phyloP scores from a whole-genome alignment of 2,113 vertebrate genomes.

The Apodemus sylvaticus region DNA sequence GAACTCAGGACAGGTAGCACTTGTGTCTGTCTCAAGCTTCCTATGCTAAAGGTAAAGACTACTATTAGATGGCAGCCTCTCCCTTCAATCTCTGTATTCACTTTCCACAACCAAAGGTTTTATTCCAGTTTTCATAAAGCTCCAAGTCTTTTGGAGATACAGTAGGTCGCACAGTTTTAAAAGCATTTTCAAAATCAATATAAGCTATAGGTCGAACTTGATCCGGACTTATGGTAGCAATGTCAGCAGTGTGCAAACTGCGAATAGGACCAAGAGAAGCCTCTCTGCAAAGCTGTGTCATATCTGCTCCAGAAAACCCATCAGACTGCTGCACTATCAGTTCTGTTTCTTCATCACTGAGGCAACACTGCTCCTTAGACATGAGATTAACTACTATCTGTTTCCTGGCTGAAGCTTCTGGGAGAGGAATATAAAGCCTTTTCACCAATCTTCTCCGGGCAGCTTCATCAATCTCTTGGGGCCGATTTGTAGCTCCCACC shows the following conservation, averaged over 20 bases:
- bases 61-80: background rate
- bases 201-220: slow-evolving; percentile 93
- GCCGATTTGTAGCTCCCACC: slow-evolving; percentile 96
- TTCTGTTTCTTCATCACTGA: slow-evolving; percentile 88
- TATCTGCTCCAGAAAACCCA: slow-evolving; percentile 96
- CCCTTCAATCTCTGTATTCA: slow-evolving; percentile 65
- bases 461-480: slow-evolving; percentile 97
- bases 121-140: slow-evolving; percentile 95
- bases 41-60: background rate
- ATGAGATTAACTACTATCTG: slow-evolving; percentile 93
- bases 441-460: slow-evolving; percentile 94
- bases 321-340: slow-evolving; percentile 87
- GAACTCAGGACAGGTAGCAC: background rate
- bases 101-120: slow-evolving; percentile 94
- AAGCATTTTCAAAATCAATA: slow-evolving; percentile 92
- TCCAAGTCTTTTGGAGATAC: slow-evolving; percentile 93
- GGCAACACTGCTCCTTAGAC: slow-evolving; percentile 89
- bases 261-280: slow-evolving; percentile 97
- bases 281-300: slow-evolving; percentile 96
- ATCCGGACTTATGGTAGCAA: slow-evolving; percentile 91
- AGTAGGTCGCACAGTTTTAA: slow-evolving; percentile 92
- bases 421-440: slow-evolving; percentile 95
- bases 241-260: slow-evolving; percentile 91
- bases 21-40: background rate
- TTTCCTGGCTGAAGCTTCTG: slow-evolving; percentile 89